Base-by-base conservation (phyloP, 2,888 invertebrate species). In the Ormia ochracea region DNA sequence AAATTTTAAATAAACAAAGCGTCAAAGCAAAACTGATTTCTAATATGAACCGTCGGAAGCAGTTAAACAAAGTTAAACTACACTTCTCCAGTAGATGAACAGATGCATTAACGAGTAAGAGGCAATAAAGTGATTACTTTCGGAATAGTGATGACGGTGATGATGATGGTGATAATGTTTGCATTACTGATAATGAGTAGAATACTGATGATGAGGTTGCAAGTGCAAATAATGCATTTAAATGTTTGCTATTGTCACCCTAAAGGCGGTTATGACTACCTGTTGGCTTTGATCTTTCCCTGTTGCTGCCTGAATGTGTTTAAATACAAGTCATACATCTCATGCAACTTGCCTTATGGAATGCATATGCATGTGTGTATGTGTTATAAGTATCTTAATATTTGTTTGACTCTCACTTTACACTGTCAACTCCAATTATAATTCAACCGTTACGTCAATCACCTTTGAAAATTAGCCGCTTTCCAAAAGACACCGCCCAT, bases 181-280 rank as follows among this genome's bases (percentile, higher is more conserved):
- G 45, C 58, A n/a, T 45, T 58, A 33, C 17, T 12, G 54, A 33
- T 61, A 61, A 61, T 61, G 63, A 59, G 54, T 54, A 26, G 23
- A 72, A 63, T 43, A 31, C 61, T 65, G 75, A 36, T 63, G 63
- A 54, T 80, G 76, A 50, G 80, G 73, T 73, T 76, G 70, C 48
- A 68, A 80, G 74, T 70, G 80, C 72, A 80, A 80, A 80, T 80
- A 80, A 80, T 76, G 80, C 80, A 80, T 80, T 80, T 68, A 76
- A 80, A 76, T 80, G 72, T 76, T 80, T 80, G 43, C 56, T 68
- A 58, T 76, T 80, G 76, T 80, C 80, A 80, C 80, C 63, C 72
- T 50, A 56, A 52, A 76, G 61, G 68, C 61, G 76, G 72, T 31
- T 38, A 33, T 21, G 19, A 50, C 48, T 50, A 63, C 61, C 43